phyloP scores from a whole-genome alignment of 2,797 vertebrate species.

The Enteromius fasciolatus region DNA sequence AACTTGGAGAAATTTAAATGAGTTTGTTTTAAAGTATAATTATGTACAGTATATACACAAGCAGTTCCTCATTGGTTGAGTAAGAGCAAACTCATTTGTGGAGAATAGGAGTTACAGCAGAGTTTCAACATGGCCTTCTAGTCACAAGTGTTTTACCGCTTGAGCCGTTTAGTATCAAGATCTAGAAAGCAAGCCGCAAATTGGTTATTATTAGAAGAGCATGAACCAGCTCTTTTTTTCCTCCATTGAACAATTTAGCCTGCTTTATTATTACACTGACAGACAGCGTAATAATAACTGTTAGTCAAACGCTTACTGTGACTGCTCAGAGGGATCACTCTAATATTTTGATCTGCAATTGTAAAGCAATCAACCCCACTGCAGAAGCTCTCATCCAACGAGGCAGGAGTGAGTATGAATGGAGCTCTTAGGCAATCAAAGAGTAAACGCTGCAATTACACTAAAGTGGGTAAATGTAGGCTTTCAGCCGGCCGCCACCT shows the following conservation, averaged over 20 bases:
- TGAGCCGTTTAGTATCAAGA: constrained; percentile 20
- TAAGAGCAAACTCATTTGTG: background rate
- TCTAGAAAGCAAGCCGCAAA: constrained; percentile 16
- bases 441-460: constrained; percentile 75
- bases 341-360: constrained; percentile 72
- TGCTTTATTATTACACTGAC: constrained; percentile 61
- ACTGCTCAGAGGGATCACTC: constrained; percentile 64
- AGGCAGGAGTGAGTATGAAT: constrained; percentile 71
- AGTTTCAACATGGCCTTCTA: background rate
- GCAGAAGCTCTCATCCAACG: constrained; percentile 68
- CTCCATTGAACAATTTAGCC: constrained; percentile 44
- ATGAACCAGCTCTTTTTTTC: constrained; percentile 10
- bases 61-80: background rate
- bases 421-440: constrained; percentile 72
- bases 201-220: constrained; percentile 14
- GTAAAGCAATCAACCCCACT: constrained; percentile 71
- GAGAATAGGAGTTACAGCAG: background rate
- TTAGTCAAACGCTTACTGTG: constrained; percentile 66
- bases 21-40: background rate
- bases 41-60: background rate
- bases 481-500: constrained; percentile 72
- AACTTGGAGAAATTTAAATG: background rate
- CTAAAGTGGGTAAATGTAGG: constrained; percentile 80
- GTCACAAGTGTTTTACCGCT: constrained; percentile 9
- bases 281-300: constrained; percentile 68